phyloP scores from a whole-genome alignment of 2,113 vertebrate species.

The Colaptes auratus region DNA sequence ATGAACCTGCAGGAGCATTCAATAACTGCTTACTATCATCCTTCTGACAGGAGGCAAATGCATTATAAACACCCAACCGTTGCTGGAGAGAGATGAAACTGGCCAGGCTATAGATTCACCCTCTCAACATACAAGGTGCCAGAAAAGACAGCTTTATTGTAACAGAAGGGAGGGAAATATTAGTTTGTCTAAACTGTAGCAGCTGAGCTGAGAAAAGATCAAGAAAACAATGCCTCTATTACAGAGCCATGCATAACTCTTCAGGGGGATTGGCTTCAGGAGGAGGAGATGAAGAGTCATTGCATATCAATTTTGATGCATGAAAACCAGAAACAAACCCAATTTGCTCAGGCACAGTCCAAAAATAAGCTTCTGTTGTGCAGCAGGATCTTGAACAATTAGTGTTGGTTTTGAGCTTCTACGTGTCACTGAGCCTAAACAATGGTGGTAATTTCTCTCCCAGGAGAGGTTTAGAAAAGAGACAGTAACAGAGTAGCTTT shows the following conservation, averaged over 20 bases:
- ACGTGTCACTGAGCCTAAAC: not conserved
- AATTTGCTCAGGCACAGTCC: not conserved
- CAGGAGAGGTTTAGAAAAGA: not conserved
- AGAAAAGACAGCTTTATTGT: conserved; percentile 65
- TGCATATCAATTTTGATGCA: conserved; percentile 50
- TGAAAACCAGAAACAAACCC: conserved; percentile 49
- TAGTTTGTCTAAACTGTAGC: conserved; percentile 65
- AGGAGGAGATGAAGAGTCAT: conserved; percentile 9
- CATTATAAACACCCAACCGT: conserved; percentile 49
- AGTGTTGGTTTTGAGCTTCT: conserved; percentile 2
- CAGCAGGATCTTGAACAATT: conserved; percentile 34
- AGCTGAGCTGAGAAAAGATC: conserved; percentile 53
- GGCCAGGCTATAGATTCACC: conserved; percentile 49
- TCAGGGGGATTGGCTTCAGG: conserved; percentile 33
- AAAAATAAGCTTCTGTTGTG: conserved; percentile 8
- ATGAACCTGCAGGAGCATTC: conserved; percentile 52
- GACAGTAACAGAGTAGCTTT: not conserved
- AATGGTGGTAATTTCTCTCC: conserved; percentile 9
- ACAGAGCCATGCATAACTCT: conserved; percentile 44
- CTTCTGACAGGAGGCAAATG: conserved; percentile 62
- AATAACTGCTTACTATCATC: conserved; percentile 42
- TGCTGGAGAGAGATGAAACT: conserved; percentile 53
- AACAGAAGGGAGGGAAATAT: conserved; percentile 52
- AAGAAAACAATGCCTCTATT: conserved; percentile 60
- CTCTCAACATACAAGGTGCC: conserved; percentile 51